Evolutionary conservation across 2,888 invertebrate genomes (phyloP), one percentile per base, ranked within the genome.

Genomic region (Coenonympha arcania): DNA sequence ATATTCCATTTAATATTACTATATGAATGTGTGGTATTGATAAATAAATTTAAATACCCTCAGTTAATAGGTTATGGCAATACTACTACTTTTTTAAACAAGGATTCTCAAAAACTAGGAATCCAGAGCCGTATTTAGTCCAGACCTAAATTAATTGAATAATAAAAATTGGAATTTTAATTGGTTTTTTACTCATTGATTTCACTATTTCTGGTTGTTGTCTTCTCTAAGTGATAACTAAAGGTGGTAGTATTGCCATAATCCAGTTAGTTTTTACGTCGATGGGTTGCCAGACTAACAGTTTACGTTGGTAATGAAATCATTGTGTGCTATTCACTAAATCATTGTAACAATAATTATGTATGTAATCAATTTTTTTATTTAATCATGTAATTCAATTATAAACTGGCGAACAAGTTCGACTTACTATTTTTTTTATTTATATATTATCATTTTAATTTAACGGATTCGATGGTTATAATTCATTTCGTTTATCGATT

Each of bases 401-500:
- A 3, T 58, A 50, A 56, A 50, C 63, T 76, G 78, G 75, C 75
- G 22, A 76, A 73, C 69, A 67, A 62, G 52, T 34, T 44, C 62
- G 55, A 37, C 44, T 50, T 34, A 48, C 66, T 68, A 68, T 68
- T 64, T 59, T 67, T 64, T 71, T 63, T 60, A 64, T 69, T 71
- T 60, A 62, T 71, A 62, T 61, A 11, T 33, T n/a, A n/a, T n/a
- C n/a, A n/a, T 44, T 69, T 63, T 66, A 71, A 66, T 68, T 61
- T 66, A 68, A 63, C 76, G 66, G 71, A 68, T 76, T 75, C 63
- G 69, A 72, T 73, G 76, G 69, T 79, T 77, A 75, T 79, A 76
- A 75, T 71, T 63, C 53, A 67, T 74, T 68, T 69, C 77, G 71
- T 79, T 78, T 76, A 82, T 80, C 75, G 67, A 68, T 76, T 30